Evolutionary conservation across 2,797 vertebrate genomes (phyloP).

Genomic region (Cuniculus paca): DNA sequence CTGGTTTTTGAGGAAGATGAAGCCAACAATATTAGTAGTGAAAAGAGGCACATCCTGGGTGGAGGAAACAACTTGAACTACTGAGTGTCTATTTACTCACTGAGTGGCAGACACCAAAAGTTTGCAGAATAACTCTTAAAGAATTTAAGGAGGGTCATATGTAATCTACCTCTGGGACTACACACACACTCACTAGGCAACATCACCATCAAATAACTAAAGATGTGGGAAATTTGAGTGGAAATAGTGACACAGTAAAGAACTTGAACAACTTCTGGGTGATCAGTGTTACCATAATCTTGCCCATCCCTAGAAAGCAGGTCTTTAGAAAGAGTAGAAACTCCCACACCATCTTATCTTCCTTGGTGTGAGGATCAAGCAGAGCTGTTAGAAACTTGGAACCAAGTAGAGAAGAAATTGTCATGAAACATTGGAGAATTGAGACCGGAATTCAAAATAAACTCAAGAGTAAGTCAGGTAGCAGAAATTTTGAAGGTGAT

Average conservation of each 20-base stretch:
- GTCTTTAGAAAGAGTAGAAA: neutral
- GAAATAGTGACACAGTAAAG: conserved; percentile 20
- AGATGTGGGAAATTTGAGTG: neutral
- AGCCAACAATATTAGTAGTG: neutral
- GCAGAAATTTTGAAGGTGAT: neutral
- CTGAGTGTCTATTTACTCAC: neutral
- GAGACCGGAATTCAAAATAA: conserved; percentile 26
- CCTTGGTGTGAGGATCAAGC: neutral
- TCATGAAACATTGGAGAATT: neutral
- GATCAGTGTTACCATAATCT: neutral
- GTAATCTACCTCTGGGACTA: neutral
- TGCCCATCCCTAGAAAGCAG: neutral
- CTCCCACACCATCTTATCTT: neutral
- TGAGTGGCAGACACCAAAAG: neutral
- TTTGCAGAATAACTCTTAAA: neutral
- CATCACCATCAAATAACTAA: neutral
- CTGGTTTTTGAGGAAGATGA: neutral
- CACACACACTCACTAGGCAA: neutral
- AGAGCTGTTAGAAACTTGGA: neutral
- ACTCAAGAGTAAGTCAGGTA: conserved; percentile 25
- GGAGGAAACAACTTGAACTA: neutral
- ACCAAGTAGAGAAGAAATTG: neutral
- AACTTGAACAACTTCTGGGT: neutral
- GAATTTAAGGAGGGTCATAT: neutral
- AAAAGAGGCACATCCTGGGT: neutral